Evolutionary conservation across 2,113 vertebrate species (phyloP).

Genomic region (Megalops atlanticus): DNA sequence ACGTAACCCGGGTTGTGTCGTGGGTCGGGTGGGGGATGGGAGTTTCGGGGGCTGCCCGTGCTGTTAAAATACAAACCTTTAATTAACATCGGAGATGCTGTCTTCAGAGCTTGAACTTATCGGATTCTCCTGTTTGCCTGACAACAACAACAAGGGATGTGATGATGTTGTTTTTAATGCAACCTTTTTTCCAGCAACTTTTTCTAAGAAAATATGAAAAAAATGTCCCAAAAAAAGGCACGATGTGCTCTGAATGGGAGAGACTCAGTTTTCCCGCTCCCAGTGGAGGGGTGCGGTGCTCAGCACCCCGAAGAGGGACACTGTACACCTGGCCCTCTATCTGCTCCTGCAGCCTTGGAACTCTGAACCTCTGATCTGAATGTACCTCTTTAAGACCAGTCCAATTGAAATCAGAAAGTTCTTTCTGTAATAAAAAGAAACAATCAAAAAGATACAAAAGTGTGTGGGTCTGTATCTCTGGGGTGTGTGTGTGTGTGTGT

Average conservation of each 20-base stretch:
- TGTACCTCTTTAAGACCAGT: slow-evolving; percentile 72
- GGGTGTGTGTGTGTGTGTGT: slow-evolving; percentile 17
- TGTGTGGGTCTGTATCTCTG: background rate
- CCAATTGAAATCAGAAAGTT: slow-evolving; percentile 63
- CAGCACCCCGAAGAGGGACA: slow-evolving; percentile 29
- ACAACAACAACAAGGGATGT: slow-evolving; percentile 52
- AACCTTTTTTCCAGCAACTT: slow-evolving; percentile 68
- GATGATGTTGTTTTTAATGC: slow-evolving; percentile 75
- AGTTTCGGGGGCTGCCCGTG: slow-evolving; percentile 69
- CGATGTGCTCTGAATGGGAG: slow-evolving; percentile 52
- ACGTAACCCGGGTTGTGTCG: background rate
- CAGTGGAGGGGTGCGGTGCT: slow-evolving; percentile 32
- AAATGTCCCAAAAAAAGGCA: slow-evolving; percentile 43
- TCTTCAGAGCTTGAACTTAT: slow-evolving; percentile 67
- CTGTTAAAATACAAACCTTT: slow-evolving; percentile 66
- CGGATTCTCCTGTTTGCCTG: slow-evolving; percentile 70
- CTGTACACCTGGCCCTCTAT: slow-evolving; percentile 44
- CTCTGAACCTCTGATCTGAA: slow-evolving; percentile 69
- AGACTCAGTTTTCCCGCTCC: slow-evolving; percentile 27
- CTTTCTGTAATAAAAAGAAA: slow-evolving; percentile 72
- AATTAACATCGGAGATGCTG: slow-evolving; percentile 71
- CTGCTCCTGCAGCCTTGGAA: slow-evolving; percentile 50
- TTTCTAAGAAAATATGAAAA: slow-evolving; percentile 67
- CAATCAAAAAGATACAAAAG: background rate
- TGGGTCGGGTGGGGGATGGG: slow-evolving; percentile 27